phyloP scores from a whole-genome alignment of 2,797 vertebrate species.

The Sebastes umbrosus region DNA sequence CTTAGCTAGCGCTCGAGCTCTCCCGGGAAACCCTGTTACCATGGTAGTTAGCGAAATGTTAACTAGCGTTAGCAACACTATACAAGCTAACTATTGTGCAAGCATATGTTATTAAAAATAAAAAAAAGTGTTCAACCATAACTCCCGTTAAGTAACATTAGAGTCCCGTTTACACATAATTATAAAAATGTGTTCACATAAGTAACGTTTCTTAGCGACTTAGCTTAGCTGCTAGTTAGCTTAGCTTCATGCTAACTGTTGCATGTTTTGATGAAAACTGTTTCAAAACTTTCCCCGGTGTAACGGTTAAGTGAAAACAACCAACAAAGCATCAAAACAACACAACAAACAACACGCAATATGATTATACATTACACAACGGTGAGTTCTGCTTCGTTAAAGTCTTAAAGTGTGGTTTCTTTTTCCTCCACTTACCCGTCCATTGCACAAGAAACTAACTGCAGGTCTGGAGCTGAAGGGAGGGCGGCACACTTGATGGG shows the following conservation, averaged over 20 bases:
- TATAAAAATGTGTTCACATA: not conserved
- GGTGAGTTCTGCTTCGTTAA: not conserved
- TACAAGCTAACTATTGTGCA: accelerated
- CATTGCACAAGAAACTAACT: constrained; percentile 96
- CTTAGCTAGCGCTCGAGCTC: constrained; percentile 68
- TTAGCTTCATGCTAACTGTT: constrained; percentile 75
- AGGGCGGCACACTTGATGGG: constrained; percentile 78
- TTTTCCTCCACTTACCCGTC: constrained; percentile 90
- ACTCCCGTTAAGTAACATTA: not conserved
- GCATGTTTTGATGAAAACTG: constrained; percentile 70
- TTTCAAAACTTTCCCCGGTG: constrained; percentile 67
- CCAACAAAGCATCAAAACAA: accelerated
- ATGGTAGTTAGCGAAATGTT: constrained; percentile 38
- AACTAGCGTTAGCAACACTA: not conserved
- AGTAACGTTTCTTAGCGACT: constrained; percentile 9
- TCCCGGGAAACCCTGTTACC: constrained; percentile 58
- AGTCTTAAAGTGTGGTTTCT: constrained; percentile 57
- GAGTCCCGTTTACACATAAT: accelerated
- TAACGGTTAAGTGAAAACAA: not conserved
- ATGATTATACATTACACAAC: accelerated
- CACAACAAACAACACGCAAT: not conserved
- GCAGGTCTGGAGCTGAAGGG: constrained; percentile 84
- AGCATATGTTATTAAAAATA: too few species aligned
- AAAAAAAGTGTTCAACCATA: accelerated
- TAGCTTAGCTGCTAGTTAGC: constrained; percentile 60